Base-by-base conservation (phyloP, 2,888 invertebrate genomes). In the Drepana falcataria region DNA sequence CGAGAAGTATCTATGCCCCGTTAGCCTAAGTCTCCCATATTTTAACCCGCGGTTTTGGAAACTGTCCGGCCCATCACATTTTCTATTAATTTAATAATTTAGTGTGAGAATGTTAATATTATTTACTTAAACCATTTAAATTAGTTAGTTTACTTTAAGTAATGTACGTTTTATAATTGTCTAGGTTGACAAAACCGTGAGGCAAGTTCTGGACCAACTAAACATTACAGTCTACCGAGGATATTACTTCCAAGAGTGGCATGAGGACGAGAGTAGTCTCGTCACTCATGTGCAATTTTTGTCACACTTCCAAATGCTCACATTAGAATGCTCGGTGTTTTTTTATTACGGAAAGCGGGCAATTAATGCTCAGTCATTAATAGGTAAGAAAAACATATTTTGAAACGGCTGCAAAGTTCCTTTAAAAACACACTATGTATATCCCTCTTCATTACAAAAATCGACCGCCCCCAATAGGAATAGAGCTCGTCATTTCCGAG, bases 171-270 rank as follows among this genome's bases (percentile, higher is more conserved):
- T 21, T 35, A 47, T 47, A 37, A 49, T 63, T 64, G 56, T 2
- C 44, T 63, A 93, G 84, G 89, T 94, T 2, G 92, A 93, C 62
- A 78, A 85, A 59, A 87, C 92, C 0, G 81, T 93, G 1, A 75
- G 77, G 51, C 78, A 87, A 48, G 72, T 85, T 6, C 69, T 94
- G 33, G 56, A 73, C 0, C 71, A 74, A 49, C 65, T 81, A 21
- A 87, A 88, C 0, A 81, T 94, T 4, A 83, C 73, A 37, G 79
- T 93, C 2, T 87, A 92, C 59, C 77, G 87, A 0, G 88, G 91
- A 0, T 93, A 90, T 75, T 91, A 92, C 58, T 91, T 94, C 64
- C 81, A 90, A 58, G 88, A 91, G 3, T 94, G 94, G 93, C 65
- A 60, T 0, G 61, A 84, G 2, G 77, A 83, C 9, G 48, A 51